Evolutionary conservation across 2,113 vertebrate genomes (phyloP), one percentile per base, ranked within the genome.

Genomic region (Microtus oregoni): DNA sequence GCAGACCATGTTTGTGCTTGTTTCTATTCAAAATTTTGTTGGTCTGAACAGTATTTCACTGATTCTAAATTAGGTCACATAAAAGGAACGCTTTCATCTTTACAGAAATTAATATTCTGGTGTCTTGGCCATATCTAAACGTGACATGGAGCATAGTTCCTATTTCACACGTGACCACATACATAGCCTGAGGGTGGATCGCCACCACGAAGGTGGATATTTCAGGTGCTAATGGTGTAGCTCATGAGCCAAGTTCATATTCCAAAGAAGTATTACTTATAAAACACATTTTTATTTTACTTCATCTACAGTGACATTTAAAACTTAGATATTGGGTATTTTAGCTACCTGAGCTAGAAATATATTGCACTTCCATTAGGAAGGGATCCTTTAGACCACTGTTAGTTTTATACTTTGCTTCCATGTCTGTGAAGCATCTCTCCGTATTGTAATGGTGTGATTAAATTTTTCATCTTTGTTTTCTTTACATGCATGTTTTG

Each of bases 201-300:
- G 75, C 38, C 9, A 0, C 32, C 9, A 0, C 24, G 72, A 86
- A 93, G 11, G 58, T 86, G 30, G 35, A 4, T 70, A 19, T 93
- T 95, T 92, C 12, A 88, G 4, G 85, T 94, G 28, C 32, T 58
- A 9, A 86, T 22, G 90, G 28, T 77, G 13, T 52, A 95, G 68
- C 30, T 32, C 81, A 47, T 63, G 65, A 90, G 68, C n/a, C 82
- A 95, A 89, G 85, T 79, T n/a, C 30, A 24, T 88, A 86, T 55
- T 91, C 47, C 47, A 88, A 73, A 72, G 35, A 70, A 24, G 26
- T 70, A 78, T 94, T 95, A 72, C 26, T 90, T 96, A 78, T 81
- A 96, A 95, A 90, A 52, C 63, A 35, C 28, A 90, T 90, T 22
- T 94, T 95, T 76, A 90, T 81, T 94, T 95, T 19, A 15, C 2